phyloP scores from a whole-genome alignment of 2,797 vertebrate species.

The Protosalanx chinensis region DNA sequence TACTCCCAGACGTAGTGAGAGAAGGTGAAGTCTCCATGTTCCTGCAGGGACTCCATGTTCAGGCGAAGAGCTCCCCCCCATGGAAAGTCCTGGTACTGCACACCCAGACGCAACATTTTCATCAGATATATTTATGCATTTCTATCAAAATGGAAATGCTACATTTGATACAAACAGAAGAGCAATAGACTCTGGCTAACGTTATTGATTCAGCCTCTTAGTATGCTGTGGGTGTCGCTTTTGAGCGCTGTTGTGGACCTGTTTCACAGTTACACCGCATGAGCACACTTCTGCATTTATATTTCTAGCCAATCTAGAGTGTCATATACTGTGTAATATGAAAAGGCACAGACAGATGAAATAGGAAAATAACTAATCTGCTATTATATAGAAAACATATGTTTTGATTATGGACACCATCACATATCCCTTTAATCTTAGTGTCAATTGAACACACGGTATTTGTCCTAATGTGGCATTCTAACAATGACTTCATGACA shows the following conservation, averaged over 20 bases:
- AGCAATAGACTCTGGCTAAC: background rate
- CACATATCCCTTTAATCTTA: background rate
- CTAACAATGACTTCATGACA: no score
- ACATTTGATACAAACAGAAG: background rate
- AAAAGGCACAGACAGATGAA: background rate
- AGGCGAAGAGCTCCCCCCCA: conserved; percentile 47
- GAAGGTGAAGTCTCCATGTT: background rate
- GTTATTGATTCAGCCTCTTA: background rate
- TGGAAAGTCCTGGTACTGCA: conserved; percentile 38
- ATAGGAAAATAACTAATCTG: background rate
- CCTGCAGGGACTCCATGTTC: conserved; percentile 13
- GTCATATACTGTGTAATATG: background rate
- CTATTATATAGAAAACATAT: background rate
- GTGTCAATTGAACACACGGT: no score
- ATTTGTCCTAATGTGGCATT: no score
- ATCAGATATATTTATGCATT: background rate
- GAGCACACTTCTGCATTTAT: background rate
- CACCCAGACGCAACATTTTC: background rate
- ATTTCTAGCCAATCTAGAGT: background rate
- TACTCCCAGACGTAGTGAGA: conserved; percentile 10
- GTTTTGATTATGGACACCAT: background rate
- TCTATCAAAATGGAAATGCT: background rate
- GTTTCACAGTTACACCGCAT: background rate
- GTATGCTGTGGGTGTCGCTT: background rate
- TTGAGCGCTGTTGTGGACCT: background rate